These are phyloP conservation scores for Lepidochitona cinerea DNA, from an alignment of 2,888 invertebrate species.

Conservation along the genomic window DNA sequence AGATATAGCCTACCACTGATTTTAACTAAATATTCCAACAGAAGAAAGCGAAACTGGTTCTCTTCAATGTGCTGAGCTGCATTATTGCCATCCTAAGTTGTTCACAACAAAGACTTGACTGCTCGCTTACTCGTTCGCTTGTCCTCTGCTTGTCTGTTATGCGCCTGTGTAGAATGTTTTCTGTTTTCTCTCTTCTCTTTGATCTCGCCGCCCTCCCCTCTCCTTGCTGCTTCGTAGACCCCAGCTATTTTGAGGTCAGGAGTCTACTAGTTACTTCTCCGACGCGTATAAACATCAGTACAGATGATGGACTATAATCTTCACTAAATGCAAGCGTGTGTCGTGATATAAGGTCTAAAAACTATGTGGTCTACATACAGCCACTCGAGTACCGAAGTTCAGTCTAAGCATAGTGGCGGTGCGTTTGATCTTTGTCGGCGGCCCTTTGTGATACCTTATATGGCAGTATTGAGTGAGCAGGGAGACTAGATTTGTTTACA, in stretches of 20 bases:
- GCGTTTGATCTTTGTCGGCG: slow-evolving; percentile 47
- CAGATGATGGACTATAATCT: background rate
- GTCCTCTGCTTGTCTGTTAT: slow-evolving; percentile 45
- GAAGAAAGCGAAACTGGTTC: too few relatives aligned
- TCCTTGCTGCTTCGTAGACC: slow-evolving; percentile 40
- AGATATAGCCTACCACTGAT: too few relatives aligned
- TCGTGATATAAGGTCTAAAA: background rate
- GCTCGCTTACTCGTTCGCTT: too few relatives aligned
- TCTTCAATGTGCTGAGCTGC: too few relatives aligned
- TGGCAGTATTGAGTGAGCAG: slow-evolving; percentile 32
- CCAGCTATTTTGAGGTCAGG: slow-evolving; percentile 42
- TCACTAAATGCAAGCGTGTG: background rate
- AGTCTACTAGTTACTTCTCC: slow-evolving; percentile 14
- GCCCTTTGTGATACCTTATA: slow-evolving; percentile 56
- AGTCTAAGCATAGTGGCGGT: slow-evolving; percentile 9
- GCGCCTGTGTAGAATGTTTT: slow-evolving; percentile 50
- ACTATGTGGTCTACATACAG: background rate
- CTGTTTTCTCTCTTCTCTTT: slow-evolving; percentile 41
- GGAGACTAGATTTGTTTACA: slow-evolving; percentile 8
- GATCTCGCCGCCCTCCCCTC: slow-evolving; percentile 49
- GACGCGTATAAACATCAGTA: background rate
- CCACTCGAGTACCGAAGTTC: slow-evolving; percentile 5
- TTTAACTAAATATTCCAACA: too few relatives aligned
- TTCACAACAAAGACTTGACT: too few relatives aligned
- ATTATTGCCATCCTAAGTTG: too few relatives aligned